Base-by-base conservation (phyloP, 2,797 vertebrate species). In the Sphenodon punctatus region DNA sequence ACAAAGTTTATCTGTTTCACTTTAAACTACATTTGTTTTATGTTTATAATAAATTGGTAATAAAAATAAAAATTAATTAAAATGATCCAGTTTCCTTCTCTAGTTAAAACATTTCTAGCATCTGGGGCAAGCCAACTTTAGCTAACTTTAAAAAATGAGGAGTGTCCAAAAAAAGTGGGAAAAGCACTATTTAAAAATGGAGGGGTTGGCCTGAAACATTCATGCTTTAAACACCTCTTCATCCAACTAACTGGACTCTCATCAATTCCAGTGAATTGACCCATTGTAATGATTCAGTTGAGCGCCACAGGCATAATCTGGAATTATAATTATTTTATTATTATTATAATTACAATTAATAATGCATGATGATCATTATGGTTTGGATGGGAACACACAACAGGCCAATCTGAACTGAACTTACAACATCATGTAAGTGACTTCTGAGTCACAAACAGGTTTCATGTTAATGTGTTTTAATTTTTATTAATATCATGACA, bases 311-410 rank as follows among this genome's bases (percentile, higher is more conserved):
- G 38, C 23, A 83, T 88, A 87, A 81, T 75, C 64, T 85, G 78
- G 71, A 82, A 75, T 89, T 81, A 78, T 84, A 67, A 17, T 30
- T 69, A 8, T 9, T 43, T 19, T 19, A 5, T 67, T 63, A 89
- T 88, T 75, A 82, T 87, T 77, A 34, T 61, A 67, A 86, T 73
- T 69, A 88, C 73, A 81, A 91, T 89, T 82, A 90, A 84, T 81
- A 84, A 88, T 61, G 30, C 74, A 89, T 82, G 87, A 56, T 32
- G 25, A 22, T 80, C 69, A 80, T 85, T 78, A 81, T 14, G 45
- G 61, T 55, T 89, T 90, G 78, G 74, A 66, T 87, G 68, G 86
- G 74, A 88, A 88, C 46, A 77, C 72, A 73, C 19, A 43, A 23
- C 67, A 75, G 76, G 59, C 67, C 68, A 82, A 56, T 14, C 64